Evolutionary conservation across 1,140 invertebrate species (phyloP), one percentile per base, ranked within the genome.

Genomic region (Drosophila ambigua): DNA sequence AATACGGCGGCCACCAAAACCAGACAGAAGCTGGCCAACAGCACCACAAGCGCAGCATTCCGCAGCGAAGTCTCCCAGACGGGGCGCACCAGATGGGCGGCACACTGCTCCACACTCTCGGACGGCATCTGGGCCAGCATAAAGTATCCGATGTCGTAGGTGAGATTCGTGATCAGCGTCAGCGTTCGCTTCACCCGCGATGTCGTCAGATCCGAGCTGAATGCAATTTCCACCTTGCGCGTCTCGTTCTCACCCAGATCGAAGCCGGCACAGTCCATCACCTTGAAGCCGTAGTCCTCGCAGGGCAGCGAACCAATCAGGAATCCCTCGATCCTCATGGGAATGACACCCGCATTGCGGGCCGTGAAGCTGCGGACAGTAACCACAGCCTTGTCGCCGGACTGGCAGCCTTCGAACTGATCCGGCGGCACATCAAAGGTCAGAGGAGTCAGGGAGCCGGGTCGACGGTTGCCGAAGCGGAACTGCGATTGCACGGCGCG

Each of bases 201-300:
- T 62, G 98, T 93, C 4, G 98, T 98, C 89, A 98, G 98, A 93
- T 99, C 98, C 6, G 98, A 96, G 1, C 97, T 97, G 92, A 98
- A 99, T 58, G 96, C 96, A 75, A 99, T 96, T 82, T 98, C 97
- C 28, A 99, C 95, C 90, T 96, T 96, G 77, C 94, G 94, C n/a
- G 95, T 96, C 8, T 94, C 94, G 92, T 98, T 98, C 13, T 98
- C 96, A 58, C 93, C 92, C 41, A 99, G 93, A 44, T 94, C 93
- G 90, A 98, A 98, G 8, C 96, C 94, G 24, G 94, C 93, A 92
- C 98, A 99, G 79, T 98, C 96, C 20, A 97, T 92, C 16, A 98
- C 94, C 88, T 94, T 94, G 89, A 98, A 99, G 8, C 98, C 98
- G 91, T 96, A 97, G 4, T 97, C 97, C 92, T 97, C 96, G 88